Evolutionary conservation across 2,113 vertebrate species (phyloP), one percentile per base, ranked within the genome.

Genomic region (Pardalotus punctatus): DNA sequence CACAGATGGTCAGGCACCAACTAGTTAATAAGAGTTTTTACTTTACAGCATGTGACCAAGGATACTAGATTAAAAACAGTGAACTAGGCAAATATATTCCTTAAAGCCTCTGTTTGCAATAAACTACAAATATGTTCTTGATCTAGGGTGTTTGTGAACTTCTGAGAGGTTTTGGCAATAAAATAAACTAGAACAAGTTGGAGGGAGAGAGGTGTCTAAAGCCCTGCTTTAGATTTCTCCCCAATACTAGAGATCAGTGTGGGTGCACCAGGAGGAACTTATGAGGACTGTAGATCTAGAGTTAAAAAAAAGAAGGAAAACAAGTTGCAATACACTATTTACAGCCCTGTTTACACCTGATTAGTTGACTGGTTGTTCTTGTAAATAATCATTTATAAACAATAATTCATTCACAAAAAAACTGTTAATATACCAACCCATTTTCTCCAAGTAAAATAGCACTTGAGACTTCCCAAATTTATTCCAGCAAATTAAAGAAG

Each of bases 81-180:
- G 0, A 93, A 83, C 64, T 29, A 36, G 24, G 47, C 31, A 92
- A 81, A 86, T 77, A 66, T 77, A 86, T 91, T 91, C 42, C 61
- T 80, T 83, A 74, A 92, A 90, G 76, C n/a, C 85, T 95, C 87
- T 94, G 89, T 80, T 76, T 73, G 92, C 67, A 93, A 90, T 84
- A 85, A 94, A 90, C 45, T 60, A 85, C 40, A 91, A 95, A 71
- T 78, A 88, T 14, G 15, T 78, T 94, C 73, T 71, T 5, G 3
- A 85, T 76, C 57, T 61, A 76, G 31, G 6, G 31, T 58, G 38
- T 77, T 87, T 79, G 65, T 42, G 81, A 92, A 95, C 66, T 27
- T 69, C 29, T 71, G 53, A 58, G 72, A 95, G 67, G 28, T 81
- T 96, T 43, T 86, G 67, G 60, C 67, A 90, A 70, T 74, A 90